Evolutionary conservation across 1,140 invertebrate genomes (phyloP).

Genomic region (Acromyrmex heyeri): DNA sequence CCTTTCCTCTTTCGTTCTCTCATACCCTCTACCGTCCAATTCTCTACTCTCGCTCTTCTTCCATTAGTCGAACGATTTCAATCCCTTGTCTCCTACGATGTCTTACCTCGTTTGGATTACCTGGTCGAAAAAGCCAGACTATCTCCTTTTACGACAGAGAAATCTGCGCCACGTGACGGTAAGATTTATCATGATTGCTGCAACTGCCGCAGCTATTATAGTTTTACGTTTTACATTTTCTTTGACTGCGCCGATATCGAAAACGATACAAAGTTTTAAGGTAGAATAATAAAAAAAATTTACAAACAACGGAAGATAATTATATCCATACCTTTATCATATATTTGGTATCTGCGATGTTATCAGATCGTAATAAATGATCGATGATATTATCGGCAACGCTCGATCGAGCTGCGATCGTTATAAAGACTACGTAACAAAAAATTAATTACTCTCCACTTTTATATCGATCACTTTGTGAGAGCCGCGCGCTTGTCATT

Average conservation of each 20-base stretch:
- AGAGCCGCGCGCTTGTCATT: conserved; percentile 47
- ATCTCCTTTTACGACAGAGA: conserved; percentile 46
- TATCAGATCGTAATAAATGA: conserved; percentile 42
- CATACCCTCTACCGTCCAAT: conserved; percentile 12
- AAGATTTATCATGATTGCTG: conserved; percentile 22
- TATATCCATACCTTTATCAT: not conserved
- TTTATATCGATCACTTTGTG: conserved; percentile 28
- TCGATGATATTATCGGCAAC: conserved; percentile 34
- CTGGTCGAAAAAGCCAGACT: conserved; percentile 64
- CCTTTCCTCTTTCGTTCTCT: not conserved
- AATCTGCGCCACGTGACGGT: conserved; percentile 19
- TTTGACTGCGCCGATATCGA: not conserved
- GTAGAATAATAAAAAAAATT: not conserved
- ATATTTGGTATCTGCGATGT: conserved; percentile 18
- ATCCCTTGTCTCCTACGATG: conserved; percentile 54
- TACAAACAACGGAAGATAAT: conserved; percentile 17
- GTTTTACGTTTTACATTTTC: not conserved
- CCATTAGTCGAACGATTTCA: conserved; percentile 77
- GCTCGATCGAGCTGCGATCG: conserved; percentile 16
- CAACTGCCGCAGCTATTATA: not conserved
- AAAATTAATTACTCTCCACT: conserved; percentile 58
- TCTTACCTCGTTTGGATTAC: conserved; percentile 68
- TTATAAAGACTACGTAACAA: conserved; percentile 40
- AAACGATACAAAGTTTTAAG: not conserved
- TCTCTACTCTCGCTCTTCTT: conserved; percentile 66